Evolutionary conservation across 1,140 invertebrate species (phyloP), one percentile per base, ranked within the genome.

Genomic region (Diachasma alloeum): DNA sequence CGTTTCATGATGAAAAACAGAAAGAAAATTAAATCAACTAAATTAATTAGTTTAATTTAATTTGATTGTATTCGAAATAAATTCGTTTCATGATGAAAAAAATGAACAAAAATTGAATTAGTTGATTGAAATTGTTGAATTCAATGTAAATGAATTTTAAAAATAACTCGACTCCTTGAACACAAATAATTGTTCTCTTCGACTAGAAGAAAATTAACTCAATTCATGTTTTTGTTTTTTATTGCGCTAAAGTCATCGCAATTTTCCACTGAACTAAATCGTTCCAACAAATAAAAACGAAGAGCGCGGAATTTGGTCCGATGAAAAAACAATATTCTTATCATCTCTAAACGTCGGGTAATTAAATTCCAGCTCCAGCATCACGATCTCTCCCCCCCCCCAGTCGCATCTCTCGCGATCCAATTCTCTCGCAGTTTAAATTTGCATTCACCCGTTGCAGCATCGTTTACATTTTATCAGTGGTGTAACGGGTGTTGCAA

Each of bases 391-490:
- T 46, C 10, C 44, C 44, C 10, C 17, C 31, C 31, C 6, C 31
- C 31, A 31, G 31, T 31, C 2, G 31, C 31, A 31, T 3, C 2
- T 22, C 24, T 26, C 36, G 15, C 66, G 36, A 39, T 68, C 66
- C 66, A 68, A 37, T 68, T 68, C 36, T 37, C 66, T 68, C 66
- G 26, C 31, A n/a, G 26, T 31, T 66, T 10, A 5, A 68, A 68
- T 36, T 37, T 68, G 66, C 17, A 68, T 68, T 19, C n/a, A 15
- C 3, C n/a, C 31, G 66, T 68, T 68, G 26, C 24, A 13, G 8
- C 22, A 31, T 31, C 66, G 66, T 68, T 63, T 68, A 68, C 66
- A 39, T 36, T 68, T 63, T 68, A 68, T 68, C 66, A 39, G 31
- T 68, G 19, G 66, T 68, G n/a, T 68, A 68, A 68, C 66, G 66